Evolutionary conservation across 30 jellyfish, hydroid and myxozoan genomes (phyloP).

Genomic region (Hydractinia symbiolongicarpus): DNA sequence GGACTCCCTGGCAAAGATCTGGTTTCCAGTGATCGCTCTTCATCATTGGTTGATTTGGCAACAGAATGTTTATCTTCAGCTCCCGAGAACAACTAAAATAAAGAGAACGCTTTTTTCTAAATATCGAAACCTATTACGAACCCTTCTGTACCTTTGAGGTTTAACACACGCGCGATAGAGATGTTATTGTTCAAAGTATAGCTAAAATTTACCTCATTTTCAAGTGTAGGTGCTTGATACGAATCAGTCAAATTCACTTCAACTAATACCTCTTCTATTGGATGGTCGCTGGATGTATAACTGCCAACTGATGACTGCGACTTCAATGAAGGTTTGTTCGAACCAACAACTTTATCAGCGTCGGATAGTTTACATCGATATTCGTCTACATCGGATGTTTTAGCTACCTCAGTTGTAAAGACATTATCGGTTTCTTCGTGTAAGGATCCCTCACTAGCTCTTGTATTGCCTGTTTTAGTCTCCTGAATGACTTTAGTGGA

Average conservation of each 20-base stretch:
- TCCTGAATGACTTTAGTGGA: not conserved
- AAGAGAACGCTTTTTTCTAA: too few relatives aligned
- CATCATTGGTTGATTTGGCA: conserved; percentile 71
- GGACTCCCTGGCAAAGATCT: conserved; percentile 91
- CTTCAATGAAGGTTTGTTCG: conserved; percentile 31
- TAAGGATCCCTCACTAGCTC: not conserved
- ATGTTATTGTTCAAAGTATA: too few relatives aligned
- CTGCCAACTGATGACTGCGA: conserved; percentile 33
- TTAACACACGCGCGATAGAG: too few relatives aligned
- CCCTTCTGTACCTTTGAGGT: too few relatives aligned
- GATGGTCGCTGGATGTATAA: conserved; percentile 1
- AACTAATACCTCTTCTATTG: not conserved
- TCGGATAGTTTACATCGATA: conserved; percentile 4
- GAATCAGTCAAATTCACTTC: conserved; percentile 4
- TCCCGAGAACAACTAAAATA: not conserved
- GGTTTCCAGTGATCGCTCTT: conserved; percentile 80
- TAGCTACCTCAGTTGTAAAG: conserved; percentile 1
- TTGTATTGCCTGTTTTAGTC: not conserved
- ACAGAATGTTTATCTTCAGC: conserved; percentile 89
- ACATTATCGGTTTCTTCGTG: conserved; percentile 9
- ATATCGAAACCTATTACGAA: too few relatives aligned
- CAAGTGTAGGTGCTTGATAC: conserved; percentile 4
- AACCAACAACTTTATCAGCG: conserved; percentile 37
- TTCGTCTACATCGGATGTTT: not conserved
- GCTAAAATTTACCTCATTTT: too few relatives aligned